phyloP scores from a whole-genome alignment of 2,888 invertebrate species.

The Leptinotarsa haldemani region DNA sequence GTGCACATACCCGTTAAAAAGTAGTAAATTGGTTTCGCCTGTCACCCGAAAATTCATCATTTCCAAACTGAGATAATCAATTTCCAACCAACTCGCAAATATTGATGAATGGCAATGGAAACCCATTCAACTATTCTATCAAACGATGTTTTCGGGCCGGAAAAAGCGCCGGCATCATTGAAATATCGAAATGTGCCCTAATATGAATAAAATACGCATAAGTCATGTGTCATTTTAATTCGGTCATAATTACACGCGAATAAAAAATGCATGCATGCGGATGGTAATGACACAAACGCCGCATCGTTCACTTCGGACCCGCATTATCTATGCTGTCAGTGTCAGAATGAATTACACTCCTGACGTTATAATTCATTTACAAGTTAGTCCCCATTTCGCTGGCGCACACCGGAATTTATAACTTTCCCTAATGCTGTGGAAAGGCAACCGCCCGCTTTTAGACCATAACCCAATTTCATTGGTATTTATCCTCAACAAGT shows the following conservation, averaged over 20 bases:
- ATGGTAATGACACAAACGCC: conserved; percentile 33
- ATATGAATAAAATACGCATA: conserved; percentile 16
- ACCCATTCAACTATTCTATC: conserved; percentile 13
- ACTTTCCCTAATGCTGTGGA: conserved; percentile 46
- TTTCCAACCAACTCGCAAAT: conserved; percentile 21
- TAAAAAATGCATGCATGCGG: conserved; percentile 31
- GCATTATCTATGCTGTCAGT: conserved; percentile 52
- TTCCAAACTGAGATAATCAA: conserved; percentile 23
- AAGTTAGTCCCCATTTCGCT: conserved; percentile 46
- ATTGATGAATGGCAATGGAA: conserved; percentile 24
- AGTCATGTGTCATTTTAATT: conserved; percentile 26
- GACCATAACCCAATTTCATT: conserved; percentile 38
- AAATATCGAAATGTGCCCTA: conserved; percentile 27
- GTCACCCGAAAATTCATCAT: conserved; percentile 11
- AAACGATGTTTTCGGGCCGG: not conserved
- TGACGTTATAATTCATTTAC: conserved; percentile 54
- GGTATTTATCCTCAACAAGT: conserved; percentile 41
- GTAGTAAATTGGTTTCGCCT: not conserved
- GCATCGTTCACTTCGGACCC: conserved; percentile 44
- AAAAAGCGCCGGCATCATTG: not conserved
- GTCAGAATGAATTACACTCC: conserved; percentile 53
- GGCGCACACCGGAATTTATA: conserved; percentile 47
- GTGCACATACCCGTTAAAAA: no score
- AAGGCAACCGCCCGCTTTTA: conserved; percentile 38
- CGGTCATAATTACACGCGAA: conserved; percentile 28